phyloP scores from a whole-genome alignment of 1,140 invertebrate species.

The Fopius arisanus region DNA sequence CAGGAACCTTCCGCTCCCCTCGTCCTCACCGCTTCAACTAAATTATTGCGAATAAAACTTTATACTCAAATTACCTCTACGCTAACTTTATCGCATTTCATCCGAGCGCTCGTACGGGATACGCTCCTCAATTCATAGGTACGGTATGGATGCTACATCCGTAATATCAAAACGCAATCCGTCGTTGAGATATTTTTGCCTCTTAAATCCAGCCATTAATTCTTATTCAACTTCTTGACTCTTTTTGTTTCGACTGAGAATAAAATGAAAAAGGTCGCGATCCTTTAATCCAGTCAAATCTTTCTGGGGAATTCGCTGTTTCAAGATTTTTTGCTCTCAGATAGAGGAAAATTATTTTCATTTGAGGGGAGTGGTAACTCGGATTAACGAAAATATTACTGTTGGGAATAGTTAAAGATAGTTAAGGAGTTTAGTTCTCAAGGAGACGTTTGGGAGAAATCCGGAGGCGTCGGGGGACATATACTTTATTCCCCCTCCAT shows the following conservation, averaged over 20 bases:
- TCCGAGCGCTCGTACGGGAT: constrained; percentile 16
- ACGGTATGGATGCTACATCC: not conserved
- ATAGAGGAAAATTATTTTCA: constrained; percentile 29
- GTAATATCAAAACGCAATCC: not conserved
- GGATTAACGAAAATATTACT: constrained; percentile 17
- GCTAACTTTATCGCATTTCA: constrained; percentile 63
- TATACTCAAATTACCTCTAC: constrained; percentile 64
- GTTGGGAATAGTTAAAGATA: constrained; percentile 38
- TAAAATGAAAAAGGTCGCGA: no score
- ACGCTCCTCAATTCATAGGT: not conserved
- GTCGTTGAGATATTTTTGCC: not conserved
- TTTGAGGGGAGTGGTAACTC: constrained; percentile 20
- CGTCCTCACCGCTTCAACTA: constrained; percentile 40
- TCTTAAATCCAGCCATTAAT: not conserved
- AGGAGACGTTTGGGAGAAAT: constrained; percentile 63
- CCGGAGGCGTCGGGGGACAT: constrained; percentile 57
- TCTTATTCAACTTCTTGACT: no score
- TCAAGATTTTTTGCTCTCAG: no score
- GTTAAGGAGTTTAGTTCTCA: constrained; percentile 57
- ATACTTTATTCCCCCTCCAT: constrained; percentile 52
- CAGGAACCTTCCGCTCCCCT: constrained; percentile 34
- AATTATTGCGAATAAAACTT: constrained; percentile 67
- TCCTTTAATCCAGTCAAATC: no score
- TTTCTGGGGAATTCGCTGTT: no score
- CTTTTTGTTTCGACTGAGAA: no score